These are phyloP conservation scores for Coracopsis vasa DNA, from an alignment of 2,113 vertebrate genomes.

Conservation along the genomic window DNA sequence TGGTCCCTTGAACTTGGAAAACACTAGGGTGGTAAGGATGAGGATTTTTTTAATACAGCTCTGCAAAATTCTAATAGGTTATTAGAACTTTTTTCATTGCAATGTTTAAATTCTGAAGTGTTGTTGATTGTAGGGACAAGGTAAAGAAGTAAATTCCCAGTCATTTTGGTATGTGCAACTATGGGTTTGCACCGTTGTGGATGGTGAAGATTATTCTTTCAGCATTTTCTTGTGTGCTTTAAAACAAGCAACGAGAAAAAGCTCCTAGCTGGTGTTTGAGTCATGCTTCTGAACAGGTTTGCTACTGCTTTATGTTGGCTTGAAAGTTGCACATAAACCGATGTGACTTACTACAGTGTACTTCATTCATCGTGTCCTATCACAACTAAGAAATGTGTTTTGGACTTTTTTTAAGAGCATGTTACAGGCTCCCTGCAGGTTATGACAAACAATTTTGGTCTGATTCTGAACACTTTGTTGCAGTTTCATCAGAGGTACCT, in stretches of 20 bases:
- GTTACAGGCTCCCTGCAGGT: neutral
- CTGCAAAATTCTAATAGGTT: neutral
- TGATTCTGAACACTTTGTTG: neutral
- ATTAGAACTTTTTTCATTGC: neutral
- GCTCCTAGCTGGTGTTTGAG: neutral
- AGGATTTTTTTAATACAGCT: neutral
- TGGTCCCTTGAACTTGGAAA: neutral
- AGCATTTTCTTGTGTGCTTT: neutral
- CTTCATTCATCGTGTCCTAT: neutral
- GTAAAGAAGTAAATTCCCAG: neutral
- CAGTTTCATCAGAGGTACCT: neutral
- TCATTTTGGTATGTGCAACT: neutral
- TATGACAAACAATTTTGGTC: neutral
- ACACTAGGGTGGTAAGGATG: neutral
- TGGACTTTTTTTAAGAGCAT: neutral
- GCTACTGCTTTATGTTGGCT: neutral
- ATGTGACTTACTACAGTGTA: neutral
- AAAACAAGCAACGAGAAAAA: neutral
- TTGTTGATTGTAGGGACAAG: neutral
- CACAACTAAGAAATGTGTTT: neutral
- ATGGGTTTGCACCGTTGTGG: neutral
- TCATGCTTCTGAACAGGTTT: neutral
- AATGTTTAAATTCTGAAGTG: neutral
- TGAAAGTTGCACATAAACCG: fast-evolving
- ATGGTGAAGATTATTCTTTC: neutral